Base-by-base conservation (phyloP, 2,888 invertebrate genomes). In the Eurytoma adleriae region DNA sequence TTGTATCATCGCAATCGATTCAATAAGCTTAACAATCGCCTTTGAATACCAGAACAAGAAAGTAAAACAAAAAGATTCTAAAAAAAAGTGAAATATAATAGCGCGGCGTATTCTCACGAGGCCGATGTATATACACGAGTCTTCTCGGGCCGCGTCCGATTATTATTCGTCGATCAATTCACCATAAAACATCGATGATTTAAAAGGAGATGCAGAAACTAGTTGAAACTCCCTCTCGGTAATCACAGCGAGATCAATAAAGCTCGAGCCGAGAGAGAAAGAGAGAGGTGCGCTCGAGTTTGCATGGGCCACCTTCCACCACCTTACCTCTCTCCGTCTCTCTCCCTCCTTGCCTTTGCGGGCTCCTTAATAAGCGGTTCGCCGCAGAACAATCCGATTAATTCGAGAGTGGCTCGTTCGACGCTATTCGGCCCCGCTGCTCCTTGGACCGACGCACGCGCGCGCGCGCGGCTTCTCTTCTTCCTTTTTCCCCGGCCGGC, bases 381-480 rank as follows among this genome's bases (percentile, higher is more conserved):
- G 88, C 85, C 85, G 85, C 84, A 86, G 88, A 89, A 89, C 89
- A 90, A 90, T 88, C 86, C 88, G 89, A 89, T 90, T 90, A 90
- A 90, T 90, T 88, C 87, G 86, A 86, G 84, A 84, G 85, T 85
- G 86, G 84, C 84, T 85, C 84, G 52, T 71, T 50, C 66, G 56
- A 57, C 80, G 76, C 67, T 72, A 74, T 74, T 72, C 69, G 62
- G 52, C 12, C 40, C 66, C 24, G 52, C 57, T 30, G 57, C 30
- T 69, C 40, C 74, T 50, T 67, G 74, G 54, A 24, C 24, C 24
- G 59, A 75, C 74, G 57, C 14, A 24, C n/a, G 59, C 66, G 12
- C 48, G 14, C 4, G 13, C 68, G 40, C 20, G 59, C n/a, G 70
- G 16, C 54, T 16, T 54, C 1, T 27, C 27, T 10, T 4, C 10